Evolutionary conservation across 2,797 vertebrate genomes (phyloP), one percentile per base, ranked within the genome.

Genomic region (Oryzias dopingdopingensis): DNA sequence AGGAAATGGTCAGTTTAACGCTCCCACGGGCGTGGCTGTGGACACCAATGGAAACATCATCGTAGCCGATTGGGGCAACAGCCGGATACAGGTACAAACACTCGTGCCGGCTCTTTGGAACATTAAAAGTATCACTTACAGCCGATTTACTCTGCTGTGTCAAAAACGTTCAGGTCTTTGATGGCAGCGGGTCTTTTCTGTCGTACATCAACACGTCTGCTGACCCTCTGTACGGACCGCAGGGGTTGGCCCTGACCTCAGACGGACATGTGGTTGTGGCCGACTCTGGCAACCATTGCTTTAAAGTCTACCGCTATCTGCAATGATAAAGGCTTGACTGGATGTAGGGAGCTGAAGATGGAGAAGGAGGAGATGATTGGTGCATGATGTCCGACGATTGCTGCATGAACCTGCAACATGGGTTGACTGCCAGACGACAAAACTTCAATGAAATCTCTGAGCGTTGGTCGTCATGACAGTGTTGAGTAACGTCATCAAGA

Each of bases 141-240:
- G 41, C 41, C 8, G 5, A 5, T 42, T 32, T 48, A 52, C 2
- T 55, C 14, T 18, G 10, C 32, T 26, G 46, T 1, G 52, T 23
- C 2, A 14, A 24, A 62, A 7, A 8, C 52, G 23, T 80, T 0
- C 43, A 99, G 96, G 97, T 99, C 71, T 99, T 99, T 82, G 97
- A 99, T 47, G 95, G 96, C 67, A 96, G 92, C 0, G 96, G 97
- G 63, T 99, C 96, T 0, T 99, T 99, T 90, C 89, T 99, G 49
- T 98, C 96, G 69, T 99, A 99, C 86, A 97, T 99, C 86, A 99
- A 99, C 86, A 99, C 97, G 4, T 98, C 96, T 4, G 97, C 96
- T 0, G 97, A 99, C 81, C 97, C 97, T 2, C 92, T 99, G 15
- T 99, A 99, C 0, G 97, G 97, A 47, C 97, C 97, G 1, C 97